phyloP scores from a whole-genome alignment of 2,888 invertebrate species.

The Trachelus iudaicus region DNA sequence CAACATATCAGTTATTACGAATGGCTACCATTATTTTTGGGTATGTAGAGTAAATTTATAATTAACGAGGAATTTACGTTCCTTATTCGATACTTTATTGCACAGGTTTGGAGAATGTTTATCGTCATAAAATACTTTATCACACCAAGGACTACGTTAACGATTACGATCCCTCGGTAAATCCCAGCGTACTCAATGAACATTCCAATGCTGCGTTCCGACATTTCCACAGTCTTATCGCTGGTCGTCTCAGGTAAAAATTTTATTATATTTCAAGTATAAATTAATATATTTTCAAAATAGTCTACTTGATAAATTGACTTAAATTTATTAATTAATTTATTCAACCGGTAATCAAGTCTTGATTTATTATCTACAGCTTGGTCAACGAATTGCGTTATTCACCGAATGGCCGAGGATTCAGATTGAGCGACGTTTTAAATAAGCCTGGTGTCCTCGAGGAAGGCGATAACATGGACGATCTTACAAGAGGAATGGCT shows the following conservation, averaged over 20 bases:
- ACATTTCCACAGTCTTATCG: slow-evolving; percentile 79
- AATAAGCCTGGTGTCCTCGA: slow-evolving; percentile 76
- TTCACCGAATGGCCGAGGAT: slow-evolving; percentile 63
- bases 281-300: neutral
- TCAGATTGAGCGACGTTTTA: slow-evolving; percentile 80
- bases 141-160: slow-evolving; percentile 72
- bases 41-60: slow-evolving; percentile 57
- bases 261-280: neutral
- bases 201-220: slow-evolving; percentile 80
- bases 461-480: slow-evolving; percentile 75
- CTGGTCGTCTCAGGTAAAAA: slow-evolving; percentile 77
- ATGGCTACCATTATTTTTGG: slow-evolving; percentile 81
- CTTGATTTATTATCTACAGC: slow-evolving; percentile 58
- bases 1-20: slow-evolving; percentile 86
- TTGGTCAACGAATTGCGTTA: slow-evolving; percentile 71
- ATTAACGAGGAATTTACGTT: neutral
- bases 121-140: slow-evolving; percentile 74
- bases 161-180: slow-evolving; percentile 75
- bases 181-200: slow-evolving; percentile 76
- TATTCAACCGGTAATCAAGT: slow-evolving; percentile 39
- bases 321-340: slow-evolving; percentile 15
- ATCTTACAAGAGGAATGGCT: slow-evolving; percentile 79
- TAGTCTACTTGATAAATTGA: neutral
- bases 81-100: slow-evolving; percentile 12
- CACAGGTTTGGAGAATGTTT: slow-evolving; percentile 71